Conservation (phyloP, 2,888 invertebrate species). For the Machimus atricapillus region DNA sequence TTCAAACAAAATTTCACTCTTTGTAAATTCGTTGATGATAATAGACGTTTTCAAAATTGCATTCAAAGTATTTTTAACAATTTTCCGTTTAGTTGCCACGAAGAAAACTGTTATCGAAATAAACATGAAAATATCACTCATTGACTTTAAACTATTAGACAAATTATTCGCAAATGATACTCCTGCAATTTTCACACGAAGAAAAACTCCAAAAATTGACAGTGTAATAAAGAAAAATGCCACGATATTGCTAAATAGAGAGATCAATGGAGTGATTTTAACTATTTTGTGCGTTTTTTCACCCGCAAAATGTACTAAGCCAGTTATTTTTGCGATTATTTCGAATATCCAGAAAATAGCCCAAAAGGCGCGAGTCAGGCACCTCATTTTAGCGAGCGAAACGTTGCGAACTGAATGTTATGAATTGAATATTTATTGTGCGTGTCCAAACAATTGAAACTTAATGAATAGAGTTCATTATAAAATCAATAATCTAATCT, state of each 20-base stretch:
- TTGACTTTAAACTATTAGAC: background rate
- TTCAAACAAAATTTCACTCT: background rate
- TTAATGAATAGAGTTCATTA: background rate
- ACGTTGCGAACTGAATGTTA: background rate
- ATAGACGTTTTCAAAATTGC: background rate
- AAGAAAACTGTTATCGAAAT: background rate
- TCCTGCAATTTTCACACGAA: background rate
- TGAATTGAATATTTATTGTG: background rate
- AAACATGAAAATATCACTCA: background rate
- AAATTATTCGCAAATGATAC: background rate
- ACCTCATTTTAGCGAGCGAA: background rate
- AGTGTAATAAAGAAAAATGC: background rate
- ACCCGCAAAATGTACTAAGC: background rate
- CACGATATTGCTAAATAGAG: background rate
- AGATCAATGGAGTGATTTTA: background rate
- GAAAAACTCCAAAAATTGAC: background rate
- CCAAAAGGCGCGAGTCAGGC: background rate
- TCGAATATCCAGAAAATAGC: background rate
- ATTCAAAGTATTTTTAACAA: background rate
- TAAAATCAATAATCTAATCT: background rate
- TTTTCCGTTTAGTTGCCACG: background rate
- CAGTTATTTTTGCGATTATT: background rate
- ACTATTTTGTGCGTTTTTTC: background rate
- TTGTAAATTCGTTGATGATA: background rate
- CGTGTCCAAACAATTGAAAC: background rate